Conservation (phyloP, 2,888 invertebrate genomes). For the Phalera bucephala region DNA sequence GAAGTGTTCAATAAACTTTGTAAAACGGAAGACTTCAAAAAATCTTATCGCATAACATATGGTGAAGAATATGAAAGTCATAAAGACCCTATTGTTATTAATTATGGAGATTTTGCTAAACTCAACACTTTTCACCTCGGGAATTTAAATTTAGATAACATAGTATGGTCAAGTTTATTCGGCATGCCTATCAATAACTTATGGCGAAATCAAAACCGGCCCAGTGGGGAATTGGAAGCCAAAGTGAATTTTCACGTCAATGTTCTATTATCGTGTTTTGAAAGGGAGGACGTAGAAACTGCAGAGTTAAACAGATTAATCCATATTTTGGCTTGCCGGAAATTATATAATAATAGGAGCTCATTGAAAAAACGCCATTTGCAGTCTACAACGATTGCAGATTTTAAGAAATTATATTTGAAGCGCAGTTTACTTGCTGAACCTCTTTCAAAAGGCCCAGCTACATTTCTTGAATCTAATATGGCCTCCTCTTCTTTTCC, state of each 20-base stretch:
- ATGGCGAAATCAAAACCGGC: slow-evolving; percentile 47
- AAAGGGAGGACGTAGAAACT: slow-evolving; percentile 63
- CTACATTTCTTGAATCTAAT: slow-evolving; percentile 31
- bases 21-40: slow-evolving; percentile 49
- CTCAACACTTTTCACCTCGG: slow-evolving; percentile 63
- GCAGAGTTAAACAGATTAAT: slow-evolving; percentile 61
- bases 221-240: slow-evolving; percentile 51
- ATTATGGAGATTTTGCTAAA: slow-evolving; percentile 62
- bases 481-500: slow-evolving; percentile 44
- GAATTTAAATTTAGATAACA: slow-evolving; percentile 60
- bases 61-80: slow-evolving; percentile 65
- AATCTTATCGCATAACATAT: slow-evolving; percentile 59
- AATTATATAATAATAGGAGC: slow-evolving; percentile 68
- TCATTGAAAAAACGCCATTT: slow-evolving; percentile 57
- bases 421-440: slow-evolving; percentile 67
- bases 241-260: slow-evolving; percentile 71
- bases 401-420: slow-evolving; percentile 67
- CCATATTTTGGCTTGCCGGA: slow-evolving; percentile 66
- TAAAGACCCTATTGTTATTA: slow-evolving; percentile 59
- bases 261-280: slow-evolving; percentile 64
- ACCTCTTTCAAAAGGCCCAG: slow-evolving; percentile 48
- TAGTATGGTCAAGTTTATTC: slow-evolving; percentile 51
- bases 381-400: slow-evolving; percentile 44
- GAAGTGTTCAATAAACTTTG: slow-evolving; percentile 58
- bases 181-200: slow-evolving; percentile 63